phyloP scores from a whole-genome alignment of 1,140 invertebrate genomes.

The Achroia grisella region DNA sequence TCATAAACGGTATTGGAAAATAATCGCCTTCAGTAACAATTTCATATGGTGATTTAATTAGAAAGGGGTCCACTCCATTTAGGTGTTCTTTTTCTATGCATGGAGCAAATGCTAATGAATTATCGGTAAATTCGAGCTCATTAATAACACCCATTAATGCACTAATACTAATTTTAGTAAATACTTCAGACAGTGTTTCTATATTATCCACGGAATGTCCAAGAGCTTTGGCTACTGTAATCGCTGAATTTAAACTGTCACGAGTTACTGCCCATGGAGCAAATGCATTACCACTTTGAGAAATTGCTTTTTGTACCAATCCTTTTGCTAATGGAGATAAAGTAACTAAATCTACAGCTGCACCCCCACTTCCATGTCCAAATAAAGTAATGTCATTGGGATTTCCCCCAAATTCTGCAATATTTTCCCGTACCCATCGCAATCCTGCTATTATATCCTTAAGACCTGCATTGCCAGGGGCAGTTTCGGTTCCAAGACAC shows the following conservation, averaged over 20 bases:
- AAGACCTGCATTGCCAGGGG: conserved; percentile 92
- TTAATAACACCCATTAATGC: conserved; percentile 56
- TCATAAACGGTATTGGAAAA: conserved; percentile 44
- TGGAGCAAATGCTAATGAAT: conserved; percentile 52
- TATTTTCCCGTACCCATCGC: conserved; percentile 94
- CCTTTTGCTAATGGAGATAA: conserved; percentile 51
- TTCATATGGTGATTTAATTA: conserved; percentile 43
- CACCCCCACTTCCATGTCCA: conserved; percentile 95
- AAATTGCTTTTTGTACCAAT: conserved; percentile 67
- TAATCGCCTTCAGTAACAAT: conserved; percentile 33
- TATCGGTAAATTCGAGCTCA: conserved; percentile 50
- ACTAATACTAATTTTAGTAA: conserved; percentile 41
- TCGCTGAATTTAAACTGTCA: conserved; percentile 45
- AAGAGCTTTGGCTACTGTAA: conserved; percentile 45
- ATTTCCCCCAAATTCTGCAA: conserved; percentile 91
- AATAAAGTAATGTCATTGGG: conserved; percentile 90
- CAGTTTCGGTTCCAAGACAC: conserved; percentile 74
- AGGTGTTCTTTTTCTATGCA: conserved; percentile 45
- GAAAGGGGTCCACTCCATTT: conserved; percentile 31
- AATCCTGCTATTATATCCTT: conserved; percentile 95
- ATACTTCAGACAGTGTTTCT: conserved; percentile 38
- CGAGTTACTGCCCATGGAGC: conserved; percentile 68
- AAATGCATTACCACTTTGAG: conserved; percentile 69
- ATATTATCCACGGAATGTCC: conserved; percentile 39
- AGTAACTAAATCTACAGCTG: conserved; percentile 87